Percentiles rank a stretch among this genome's conserved stretches.
phyloP scores from a whole-genome alignment of 2,888 invertebrate genomes.

The Steromphala cineraria region DNA sequence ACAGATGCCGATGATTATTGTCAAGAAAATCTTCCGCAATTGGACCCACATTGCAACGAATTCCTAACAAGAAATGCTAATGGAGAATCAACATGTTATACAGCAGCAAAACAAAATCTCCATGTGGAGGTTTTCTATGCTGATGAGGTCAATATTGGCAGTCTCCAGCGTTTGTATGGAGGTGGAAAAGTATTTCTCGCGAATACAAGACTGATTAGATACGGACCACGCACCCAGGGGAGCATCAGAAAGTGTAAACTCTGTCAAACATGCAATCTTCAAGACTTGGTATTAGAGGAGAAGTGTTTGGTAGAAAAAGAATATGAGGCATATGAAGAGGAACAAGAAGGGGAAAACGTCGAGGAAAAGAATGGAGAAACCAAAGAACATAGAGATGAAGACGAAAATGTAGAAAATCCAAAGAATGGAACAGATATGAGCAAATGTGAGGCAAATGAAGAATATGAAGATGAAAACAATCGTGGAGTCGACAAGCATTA shows the following conservation, averaged over 20 bases:
- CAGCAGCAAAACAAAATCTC: not conserved
- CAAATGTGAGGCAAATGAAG: too few relatives aligned
- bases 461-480: too few relatives aligned
- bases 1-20: not conserved
- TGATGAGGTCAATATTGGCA: not conserved
- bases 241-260: not conserved
- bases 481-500: too few relatives aligned
- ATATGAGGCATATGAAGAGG: too few relatives aligned
- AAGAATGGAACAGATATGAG: too few relatives aligned
- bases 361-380: too few relatives aligned
- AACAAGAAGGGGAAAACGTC: too few relatives aligned
- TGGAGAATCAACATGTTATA: not conserved
- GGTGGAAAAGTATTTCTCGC: not conserved
- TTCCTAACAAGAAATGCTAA: not conserved
- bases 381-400: too few relatives aligned
- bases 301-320: too few relatives aligned
- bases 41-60: not conserved
- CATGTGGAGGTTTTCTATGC: not conserved
- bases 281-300: not conserved
- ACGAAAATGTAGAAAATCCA: too few relatives aligned
- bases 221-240: not conserved
- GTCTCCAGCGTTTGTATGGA: not conserved
- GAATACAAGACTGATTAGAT: too few relatives aligned
- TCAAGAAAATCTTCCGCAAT: not conserved
- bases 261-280: not conserved